phyloP scores from a whole-genome alignment of 2,888 invertebrate species.

The Lepidochrysops patricia region DNA sequence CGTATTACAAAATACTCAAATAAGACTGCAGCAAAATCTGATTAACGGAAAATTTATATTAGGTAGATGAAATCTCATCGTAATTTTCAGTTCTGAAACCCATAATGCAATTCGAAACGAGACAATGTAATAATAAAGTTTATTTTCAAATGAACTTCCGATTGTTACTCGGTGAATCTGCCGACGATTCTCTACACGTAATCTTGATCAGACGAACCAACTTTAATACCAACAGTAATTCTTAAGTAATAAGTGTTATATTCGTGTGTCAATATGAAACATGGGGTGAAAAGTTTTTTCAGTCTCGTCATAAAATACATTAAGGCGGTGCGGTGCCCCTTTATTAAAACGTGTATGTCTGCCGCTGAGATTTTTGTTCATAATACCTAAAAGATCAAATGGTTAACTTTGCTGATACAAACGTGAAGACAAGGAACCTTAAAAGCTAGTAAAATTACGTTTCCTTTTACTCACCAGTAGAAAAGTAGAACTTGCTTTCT shows the following conservation, averaged over 20 bases:
- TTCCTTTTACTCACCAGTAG: no score
- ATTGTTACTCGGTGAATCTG: background rate
- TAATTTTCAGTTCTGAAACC: background rate
- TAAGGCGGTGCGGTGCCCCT: conserved; percentile 31
- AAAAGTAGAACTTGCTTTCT: no score
- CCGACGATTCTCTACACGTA: background rate
- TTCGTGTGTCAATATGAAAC: background rate
- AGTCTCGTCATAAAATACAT: conserved; percentile 66
- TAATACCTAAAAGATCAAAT: background rate
- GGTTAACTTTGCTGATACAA: background rate
- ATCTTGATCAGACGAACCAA: background rate
- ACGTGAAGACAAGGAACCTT: no score
- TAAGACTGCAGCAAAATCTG: background rate
- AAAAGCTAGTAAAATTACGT: no score
- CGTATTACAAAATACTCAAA: background rate
- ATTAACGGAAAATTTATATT: background rate
- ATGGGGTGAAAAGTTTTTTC: conserved; percentile 60
- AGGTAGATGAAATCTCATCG: background rate
- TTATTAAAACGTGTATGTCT: conserved; percentile 26
- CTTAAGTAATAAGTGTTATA: background rate
- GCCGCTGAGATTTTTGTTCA: background rate
- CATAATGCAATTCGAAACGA: conserved; percentile 37
- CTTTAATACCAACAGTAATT: background rate
- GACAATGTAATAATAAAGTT: conserved; percentile 68
- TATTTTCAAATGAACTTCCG: conserved; percentile 19